Percentiles rank a stretch among this genome's conserved stretches.
phyloP scores from a whole-genome alignment of 1,140 invertebrate genomes.

The Globodera rostochiensis region DNA sequence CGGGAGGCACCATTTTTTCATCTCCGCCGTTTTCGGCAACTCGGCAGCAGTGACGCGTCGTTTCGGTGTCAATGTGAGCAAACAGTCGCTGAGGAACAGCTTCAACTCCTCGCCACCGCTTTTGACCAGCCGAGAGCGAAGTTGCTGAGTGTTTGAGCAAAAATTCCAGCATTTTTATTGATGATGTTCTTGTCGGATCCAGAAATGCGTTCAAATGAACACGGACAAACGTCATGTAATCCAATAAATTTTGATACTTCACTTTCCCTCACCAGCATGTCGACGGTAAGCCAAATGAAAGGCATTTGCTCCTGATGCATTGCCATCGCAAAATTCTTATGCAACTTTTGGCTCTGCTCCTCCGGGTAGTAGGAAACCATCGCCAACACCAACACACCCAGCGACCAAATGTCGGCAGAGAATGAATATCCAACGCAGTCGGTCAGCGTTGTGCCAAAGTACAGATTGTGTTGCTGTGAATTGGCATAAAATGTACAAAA shows the following conservation, averaged over 20 bases:
- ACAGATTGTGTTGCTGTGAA: slow-evolving; percentile 39
- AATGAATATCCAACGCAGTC: slow-evolving; percentile 33
- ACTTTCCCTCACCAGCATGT: slow-evolving; percentile 43
- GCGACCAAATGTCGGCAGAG: slow-evolving; percentile 46
- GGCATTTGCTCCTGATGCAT: slow-evolving; percentile 50
- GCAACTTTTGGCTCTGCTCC: slow-evolving; percentile 38
- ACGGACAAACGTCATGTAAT: too few relatives aligned
- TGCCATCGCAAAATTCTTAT: slow-evolving; percentile 46
- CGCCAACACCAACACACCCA: slow-evolving; percentile 42
- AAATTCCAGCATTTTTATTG: slow-evolving; percentile 11
- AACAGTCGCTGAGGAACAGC: slow-evolving; percentile 40
- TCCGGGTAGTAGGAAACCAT: slow-evolving; percentile 51
- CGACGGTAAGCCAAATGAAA: slow-evolving; percentile 42
- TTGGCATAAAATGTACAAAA: neutral
- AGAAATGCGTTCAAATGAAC: too few relatives aligned
- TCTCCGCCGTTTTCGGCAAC: slow-evolving; percentile 33
- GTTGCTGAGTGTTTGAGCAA: slow-evolving; percentile 37
- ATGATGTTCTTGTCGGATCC: too few relatives aligned
- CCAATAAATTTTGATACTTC: neutral
- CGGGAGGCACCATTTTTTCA: slow-evolving; percentile 42
- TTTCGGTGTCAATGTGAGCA: slow-evolving; percentile 37
- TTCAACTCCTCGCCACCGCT: slow-evolving; percentile 49
- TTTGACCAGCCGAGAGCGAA: slow-evolving; percentile 47
- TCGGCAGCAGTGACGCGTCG: slow-evolving; percentile 25
- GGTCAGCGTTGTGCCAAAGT: slow-evolving; percentile 4